phyloP scores from a whole-genome alignment of 1,140 invertebrate genomes.

The Eueides isabella region DNA sequence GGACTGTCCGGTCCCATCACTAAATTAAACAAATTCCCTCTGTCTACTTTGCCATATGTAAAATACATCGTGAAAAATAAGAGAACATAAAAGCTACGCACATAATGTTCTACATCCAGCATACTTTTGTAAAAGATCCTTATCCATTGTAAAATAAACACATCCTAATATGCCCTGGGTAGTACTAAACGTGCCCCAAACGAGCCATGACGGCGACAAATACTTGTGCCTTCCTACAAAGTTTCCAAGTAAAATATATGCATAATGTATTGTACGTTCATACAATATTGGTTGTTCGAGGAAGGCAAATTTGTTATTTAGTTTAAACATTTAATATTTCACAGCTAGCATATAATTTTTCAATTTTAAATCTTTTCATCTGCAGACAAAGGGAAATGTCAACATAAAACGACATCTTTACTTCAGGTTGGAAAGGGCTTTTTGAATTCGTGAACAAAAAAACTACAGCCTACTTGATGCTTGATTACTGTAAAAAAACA shows the following conservation, averaged over 20 bases:
- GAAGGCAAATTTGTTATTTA: not conserved
- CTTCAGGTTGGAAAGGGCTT: not conserved
- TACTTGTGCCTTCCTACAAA: not conserved
- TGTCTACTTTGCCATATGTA: no score
- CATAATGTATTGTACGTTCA: not conserved
- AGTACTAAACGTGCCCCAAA: not conserved
- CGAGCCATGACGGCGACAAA: not conserved
- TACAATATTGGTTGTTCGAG: not conserved
- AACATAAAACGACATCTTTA: not conserved
- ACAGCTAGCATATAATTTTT: not conserved
- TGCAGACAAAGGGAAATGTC: not conserved
- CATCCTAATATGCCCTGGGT: not conserved
- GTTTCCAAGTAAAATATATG: not conserved
- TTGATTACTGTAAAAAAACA: slow-evolving; percentile 1
- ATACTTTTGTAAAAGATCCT: not conserved
- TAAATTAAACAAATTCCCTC: no score
- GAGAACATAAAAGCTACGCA: no score
- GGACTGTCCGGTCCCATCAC: no score
- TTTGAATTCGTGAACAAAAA: slow-evolving; percentile 2
- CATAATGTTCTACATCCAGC: not conserved
- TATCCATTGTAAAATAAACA: not conserved
- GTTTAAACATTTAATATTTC: not conserved
- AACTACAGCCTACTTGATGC: not conserved
- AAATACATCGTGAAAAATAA: no score
- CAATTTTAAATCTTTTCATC: not conserved